Base-by-base conservation (phyloP, 2,797 vertebrate genomes). In the Myotis myotis region DNA sequence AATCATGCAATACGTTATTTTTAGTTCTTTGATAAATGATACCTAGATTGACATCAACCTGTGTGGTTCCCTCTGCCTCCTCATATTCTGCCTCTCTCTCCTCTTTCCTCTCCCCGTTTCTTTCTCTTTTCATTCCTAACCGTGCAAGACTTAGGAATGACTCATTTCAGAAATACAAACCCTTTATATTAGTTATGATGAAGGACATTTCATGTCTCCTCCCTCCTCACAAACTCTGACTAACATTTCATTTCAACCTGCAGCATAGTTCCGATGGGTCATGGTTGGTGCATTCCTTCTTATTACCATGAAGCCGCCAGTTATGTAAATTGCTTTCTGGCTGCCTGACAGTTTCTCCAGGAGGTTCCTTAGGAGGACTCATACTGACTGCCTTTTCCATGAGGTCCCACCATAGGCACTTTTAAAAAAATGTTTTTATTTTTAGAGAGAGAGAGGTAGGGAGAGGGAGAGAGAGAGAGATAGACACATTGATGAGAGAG, bases 1-100 rank as follows among this genome's bases (percentile, higher is more conserved):
- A 95, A 38, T 95, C 88, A 95, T 84, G 13, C 20, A 83, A 60
- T 92, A 84, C 90, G 87, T 96, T 95, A 72, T 88, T 95, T 96
- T 89, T 19, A 2, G 7, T 53, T 93, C 78, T 87, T 88, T 80
- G 95, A 89, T 72, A 91, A 92, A 89, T 78, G 82, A 90, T 70
- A n/a, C 44, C 78, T 71, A 15, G 47, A 49, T 80, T 83, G 51
- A 68, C 60, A 78, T 76, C 41, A 66, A 2, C 71, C 28, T 68
- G 55, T 79, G 0, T 68, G 25, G 28, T 84, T 95, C 36, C 16
- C 66, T 66, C 44, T 79, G 33, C 8, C 57, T 51, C 13, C 5
- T 30, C 20, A 11, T n/a, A 5, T 23, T 53, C 49, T 74, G 12
- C 8, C 15, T 22, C 3, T 68, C 19, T 76, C 25, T 72, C 15